phyloP scores from a whole-genome alignment of 2,113 vertebrate genomes.

The Nycticebus coucang region DNA sequence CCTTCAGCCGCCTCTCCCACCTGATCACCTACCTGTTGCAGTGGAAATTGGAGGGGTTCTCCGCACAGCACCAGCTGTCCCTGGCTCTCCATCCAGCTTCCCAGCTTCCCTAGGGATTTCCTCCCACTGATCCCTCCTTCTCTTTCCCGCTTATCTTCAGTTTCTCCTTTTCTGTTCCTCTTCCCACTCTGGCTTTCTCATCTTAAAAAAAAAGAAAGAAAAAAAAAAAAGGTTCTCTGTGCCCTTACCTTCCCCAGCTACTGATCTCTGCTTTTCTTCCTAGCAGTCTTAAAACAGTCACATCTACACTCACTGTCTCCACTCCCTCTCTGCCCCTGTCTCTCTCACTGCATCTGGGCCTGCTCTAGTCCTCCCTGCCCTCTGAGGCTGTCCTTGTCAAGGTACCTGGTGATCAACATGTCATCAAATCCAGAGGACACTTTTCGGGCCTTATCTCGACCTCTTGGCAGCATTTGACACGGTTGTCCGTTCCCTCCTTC shows the following conservation, averaged over 20 bases:
- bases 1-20: too few species aligned
- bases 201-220: neutral
- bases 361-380: neutral
- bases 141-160: neutral
- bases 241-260: neutral
- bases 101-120: neutral
- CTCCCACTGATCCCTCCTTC: neutral
- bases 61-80: neutral
- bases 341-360: neutral
- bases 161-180: neutral
- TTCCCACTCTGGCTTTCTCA: neutral
- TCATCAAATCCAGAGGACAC: conserved; percentile 26
- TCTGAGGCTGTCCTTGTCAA: neutral
- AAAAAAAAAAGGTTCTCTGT: neutral
- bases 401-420: conserved; percentile 34
- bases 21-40: neutral
- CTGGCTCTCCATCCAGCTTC: neutral
- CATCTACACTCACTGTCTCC: neutral
- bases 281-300: neutral
- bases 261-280: neutral
- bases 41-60: neutral
- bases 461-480: conserved; percentile 36
- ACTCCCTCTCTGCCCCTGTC: neutral
- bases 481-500: neutral
- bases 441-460: conserved; percentile 53